Evolutionary conservation across 1,140 invertebrate species (phyloP), one percentile per base, ranked within the genome.

Genomic region (Platyscapa corneri): DNA sequence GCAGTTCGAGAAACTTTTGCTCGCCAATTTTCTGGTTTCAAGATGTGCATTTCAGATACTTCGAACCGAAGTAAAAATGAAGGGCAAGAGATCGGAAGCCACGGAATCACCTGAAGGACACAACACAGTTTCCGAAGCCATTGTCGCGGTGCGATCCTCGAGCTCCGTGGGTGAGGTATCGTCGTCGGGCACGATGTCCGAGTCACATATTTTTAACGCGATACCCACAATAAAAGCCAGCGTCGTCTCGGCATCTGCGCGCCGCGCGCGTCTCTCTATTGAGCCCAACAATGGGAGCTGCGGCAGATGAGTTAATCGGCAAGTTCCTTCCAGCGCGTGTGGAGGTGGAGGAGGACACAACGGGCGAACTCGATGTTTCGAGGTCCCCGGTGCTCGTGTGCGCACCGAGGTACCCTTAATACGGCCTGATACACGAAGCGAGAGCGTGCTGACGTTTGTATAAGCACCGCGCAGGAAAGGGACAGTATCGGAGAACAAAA

Each of bases 251-350:
- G 8, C 88, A 60, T 60, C 56, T 60, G 5, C 56, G 56, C 56
- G 5, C 27, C 2, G 23, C 14, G 5, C 88, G 89, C 92, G 89
- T 92, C 89, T 90, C 92, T 90, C 91, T 90, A 92, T 93, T 93
- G 90, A 92, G 89, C 87, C 89, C 90, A 93, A 93, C 93, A 93
- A 93, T 93, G 90, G 91, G 34, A 32, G 87, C 87, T 37, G 49
- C 86, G 88, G 89, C 92, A 93, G 91, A 93, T 93, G 92, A 93
- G 92, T 93, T 93, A 93, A 93, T 93, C 92, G 93, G 89, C 88
- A 91, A 93, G 92, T 93, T 93, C 93, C 93, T 93, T 90, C 88
- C 89, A 86, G 86, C 86, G 87, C 5, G 12, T 23, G 34, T 20
- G 64, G 14, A 32, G 67, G 79, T 16, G 42, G 20, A 56, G 30